Conservation (phyloP, 2,888 invertebrate species). For the Campoletis raptor region DNA sequence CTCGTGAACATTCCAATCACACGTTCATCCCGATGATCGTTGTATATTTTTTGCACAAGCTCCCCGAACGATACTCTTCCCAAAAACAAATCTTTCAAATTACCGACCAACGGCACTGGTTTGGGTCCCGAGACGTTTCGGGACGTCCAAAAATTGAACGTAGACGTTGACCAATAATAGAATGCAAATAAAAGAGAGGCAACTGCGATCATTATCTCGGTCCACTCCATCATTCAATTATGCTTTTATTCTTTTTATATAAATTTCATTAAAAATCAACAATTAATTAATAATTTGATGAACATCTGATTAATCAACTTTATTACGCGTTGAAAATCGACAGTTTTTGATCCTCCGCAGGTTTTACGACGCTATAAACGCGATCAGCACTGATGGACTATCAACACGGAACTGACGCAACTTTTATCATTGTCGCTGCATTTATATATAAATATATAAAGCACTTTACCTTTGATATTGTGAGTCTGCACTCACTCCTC, state of each 20-base stretch:
- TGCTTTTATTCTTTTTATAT: neutral
- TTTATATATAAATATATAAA: neutral
- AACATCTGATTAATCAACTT: neutral
- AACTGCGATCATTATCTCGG: constrained; percentile 36
- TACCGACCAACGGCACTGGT: constrained; percentile 84
- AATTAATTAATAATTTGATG: neutral
- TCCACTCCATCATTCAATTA: constrained; percentile 52
- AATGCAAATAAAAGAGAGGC: neutral
- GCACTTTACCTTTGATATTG: neutral
- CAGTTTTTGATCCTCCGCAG: neutral
- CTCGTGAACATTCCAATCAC: constrained; percentile 73
- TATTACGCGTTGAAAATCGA: neutral
- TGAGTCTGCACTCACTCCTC: neutral
- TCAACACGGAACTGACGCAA: neutral
- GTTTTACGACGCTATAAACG: neutral
- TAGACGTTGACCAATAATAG: constrained; percentile 73
- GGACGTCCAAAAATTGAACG: constrained; percentile 84
- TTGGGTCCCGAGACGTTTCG: constrained; percentile 81
- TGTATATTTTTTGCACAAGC: constrained; percentile 77
- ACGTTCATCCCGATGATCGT: constrained; percentile 64
- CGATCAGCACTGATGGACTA: neutral
- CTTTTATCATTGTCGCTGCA: neutral
- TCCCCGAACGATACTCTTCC: constrained; percentile 80
- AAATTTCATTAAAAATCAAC: neutral
- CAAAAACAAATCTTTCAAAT: constrained; percentile 81